Evolutionary conservation across 2,888 invertebrate species (phyloP), one percentile per base, ranked within the genome.

Genomic region (Drosophila recens): DNA sequence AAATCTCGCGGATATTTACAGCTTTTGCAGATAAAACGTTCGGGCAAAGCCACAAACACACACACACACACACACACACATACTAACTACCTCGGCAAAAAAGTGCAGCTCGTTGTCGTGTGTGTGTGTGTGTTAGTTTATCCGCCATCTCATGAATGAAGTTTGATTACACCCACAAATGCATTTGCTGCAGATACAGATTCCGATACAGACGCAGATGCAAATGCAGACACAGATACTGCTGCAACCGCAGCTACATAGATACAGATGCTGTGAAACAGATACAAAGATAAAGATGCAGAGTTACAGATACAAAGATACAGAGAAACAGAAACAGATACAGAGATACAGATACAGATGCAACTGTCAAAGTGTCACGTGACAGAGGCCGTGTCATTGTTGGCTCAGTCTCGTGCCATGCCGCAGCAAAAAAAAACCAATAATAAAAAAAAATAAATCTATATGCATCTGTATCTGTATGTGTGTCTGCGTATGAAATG

Each of bases 1-100:
- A 91, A 91, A 91, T 91, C 91, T 91, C 91, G 90, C 91, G 89
- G 82, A 90, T 90, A 91, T 91, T 91, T 91, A 91, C 91, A 90
- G 90, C 89, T 81, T 89, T 76, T 75, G 74, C 81, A 86, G 89
- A 89, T 90, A 89, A 89, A 88, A 62, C 66, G 48, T 66, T 70
- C 63, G 27, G 42, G 38, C 58, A 33, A 34, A 65, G 58, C 36
- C 67, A 40, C 48, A 43, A 1, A n/a, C 30, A 20, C 52, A 54
- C 53, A 36, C 33, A 57, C 34, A 40, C 48, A 43, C 0, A n/a
- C 30, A 20, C 52, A 49, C 53, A 36, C 33, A 57, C 34, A 64
- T 33, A 45, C 43, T 9, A 10, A 42, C 34, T 30, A 38, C 11
- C 5, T 38, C 38, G n/a, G 17, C 6, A 34, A 9, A 9, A 74